Conservation (phyloP, 1,140 invertebrate genomes). For the Drosophila pectinifera region DNA sequence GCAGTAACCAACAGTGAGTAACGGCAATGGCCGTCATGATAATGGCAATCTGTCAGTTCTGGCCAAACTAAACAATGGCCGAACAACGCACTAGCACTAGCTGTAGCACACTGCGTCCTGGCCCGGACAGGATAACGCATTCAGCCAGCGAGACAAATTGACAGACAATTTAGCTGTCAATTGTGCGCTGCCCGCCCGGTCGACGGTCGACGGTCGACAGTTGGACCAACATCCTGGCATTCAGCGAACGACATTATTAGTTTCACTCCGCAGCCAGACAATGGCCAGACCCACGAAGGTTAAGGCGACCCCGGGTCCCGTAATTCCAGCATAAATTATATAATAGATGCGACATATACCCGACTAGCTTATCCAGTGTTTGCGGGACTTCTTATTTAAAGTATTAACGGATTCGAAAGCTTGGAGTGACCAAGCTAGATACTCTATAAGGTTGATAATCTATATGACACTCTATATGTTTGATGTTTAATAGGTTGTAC, state of each 20-base stretch:
- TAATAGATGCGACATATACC: background rate
- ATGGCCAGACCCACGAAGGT: slow-evolving; percentile 10
- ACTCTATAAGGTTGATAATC: background rate
- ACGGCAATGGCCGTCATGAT: slow-evolving; percentile 29
- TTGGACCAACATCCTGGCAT: slow-evolving; percentile 56
- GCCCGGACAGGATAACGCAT: slow-evolving; percentile 59
- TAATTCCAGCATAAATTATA: slow-evolving; percentile 3
- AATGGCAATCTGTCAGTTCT: slow-evolving; percentile 68
- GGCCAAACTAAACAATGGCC: slow-evolving; percentile 68
- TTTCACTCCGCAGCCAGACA: slow-evolving; percentile 19
- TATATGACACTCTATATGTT: no score
- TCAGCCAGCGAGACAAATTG: slow-evolving; percentile 79
- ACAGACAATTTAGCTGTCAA: slow-evolving; percentile 83
- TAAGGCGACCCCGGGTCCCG: background rate
- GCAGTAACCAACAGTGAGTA: slow-evolving; percentile 41
- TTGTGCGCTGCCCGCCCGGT: slow-evolving; percentile 61
- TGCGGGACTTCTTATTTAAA: background rate
- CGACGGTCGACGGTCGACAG: slow-evolving; percentile 25
- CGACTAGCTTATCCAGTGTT: background rate
- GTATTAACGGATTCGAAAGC: background rate
- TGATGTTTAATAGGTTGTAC: no score
- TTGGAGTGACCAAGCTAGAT: background rate
- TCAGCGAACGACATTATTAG: slow-evolving; percentile 48
- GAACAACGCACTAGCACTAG: slow-evolving; percentile 15
- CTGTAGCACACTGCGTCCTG: slow-evolving; percentile 5